Evolutionary conservation across 2,888 invertebrate genomes (phyloP), one percentile per base, ranked within the genome.

Genomic region (Chloroclysta siterata): DNA sequence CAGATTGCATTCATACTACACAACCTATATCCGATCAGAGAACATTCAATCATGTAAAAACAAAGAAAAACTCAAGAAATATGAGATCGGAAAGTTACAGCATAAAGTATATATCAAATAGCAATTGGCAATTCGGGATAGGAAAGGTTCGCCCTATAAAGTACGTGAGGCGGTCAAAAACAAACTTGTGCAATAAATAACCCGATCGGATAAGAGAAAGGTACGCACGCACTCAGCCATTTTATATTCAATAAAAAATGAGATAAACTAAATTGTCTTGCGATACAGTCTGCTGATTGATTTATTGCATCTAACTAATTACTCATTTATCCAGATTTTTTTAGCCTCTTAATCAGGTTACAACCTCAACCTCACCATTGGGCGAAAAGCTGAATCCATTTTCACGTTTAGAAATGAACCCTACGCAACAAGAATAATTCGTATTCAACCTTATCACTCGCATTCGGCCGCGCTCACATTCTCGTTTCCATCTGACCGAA

Each of bases 91-190:
- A 86, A 89, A 87, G 88, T 88, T 86, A 87, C 85, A 87, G 79
- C 85, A 87, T 85, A 85, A 86, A 86, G 84, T 87, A 89, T 88
- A 90, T 87, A 89, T 89, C 89, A 90, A 89, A 90, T 84, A 87
- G 88, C 90, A 88, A 91, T 91, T 90, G 91, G 81, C 89, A 89
- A 90, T 91, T 87, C 89, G 81, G 89, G 84, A 89, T 89, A 82
- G 88, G 82, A 85, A 89, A 89, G 90, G 90, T 89, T 90, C 85
- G 83, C 81, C 90, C 89, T 87, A 90, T 91, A 91, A 89, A 90
- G 87, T 90, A 92, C 92, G 92, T 90, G 92, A 84, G 90, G 88
- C 91, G 92, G 91, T 91, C 91, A 90, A 89, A 89, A 89, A 90
- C 90, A 91, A 92, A 92, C 88, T 91, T 90, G 80, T 83, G 88